phyloP scores from a whole-genome alignment of 2,888 invertebrate species.

The Reticulitermes lucifugus region DNA sequence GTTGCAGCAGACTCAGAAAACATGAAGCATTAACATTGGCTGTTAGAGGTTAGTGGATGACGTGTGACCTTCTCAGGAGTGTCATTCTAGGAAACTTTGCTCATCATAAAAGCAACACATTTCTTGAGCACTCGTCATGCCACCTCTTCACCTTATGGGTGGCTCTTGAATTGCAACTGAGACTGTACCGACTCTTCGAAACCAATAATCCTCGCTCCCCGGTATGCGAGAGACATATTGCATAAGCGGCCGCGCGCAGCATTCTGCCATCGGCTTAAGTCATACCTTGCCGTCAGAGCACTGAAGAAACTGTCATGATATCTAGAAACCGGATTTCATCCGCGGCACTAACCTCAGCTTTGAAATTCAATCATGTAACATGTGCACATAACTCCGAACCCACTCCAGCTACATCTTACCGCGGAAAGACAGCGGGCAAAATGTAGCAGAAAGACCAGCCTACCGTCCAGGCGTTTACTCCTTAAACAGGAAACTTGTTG shows the following conservation, averaged over 20 bases:
- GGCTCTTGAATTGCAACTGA: too few species aligned
- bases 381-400: background rate
- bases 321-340: background rate
- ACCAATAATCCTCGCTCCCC: background rate
- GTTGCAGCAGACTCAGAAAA: too few species aligned
- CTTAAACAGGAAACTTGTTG: too few species aligned
- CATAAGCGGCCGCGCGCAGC: background rate
- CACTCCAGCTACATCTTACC: background rate
- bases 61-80: too few species aligned
- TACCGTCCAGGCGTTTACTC: too few species aligned
- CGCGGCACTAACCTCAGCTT: background rate
- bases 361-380: conserved; percentile 19
- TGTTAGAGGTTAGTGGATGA: too few species aligned
- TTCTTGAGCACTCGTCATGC: too few species aligned
- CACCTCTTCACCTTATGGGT: too few species aligned
- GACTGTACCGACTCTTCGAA: too few species aligned
- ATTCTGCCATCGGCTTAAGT: conserved; percentile 1
- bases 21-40: too few species aligned
- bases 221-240: background rate
- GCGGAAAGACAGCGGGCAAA: background rate
- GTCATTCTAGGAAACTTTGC: too few species aligned
- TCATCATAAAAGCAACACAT: too few species aligned
- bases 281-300: background rate
- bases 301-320: conserved; percentile 1
- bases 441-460: background rate